A percentile compares a stretch with the other conserved stretches of the same genome.
phyloP scores from a whole-genome alignment of 2,888 invertebrate genomes.

The Erebia epiphron region DNA sequence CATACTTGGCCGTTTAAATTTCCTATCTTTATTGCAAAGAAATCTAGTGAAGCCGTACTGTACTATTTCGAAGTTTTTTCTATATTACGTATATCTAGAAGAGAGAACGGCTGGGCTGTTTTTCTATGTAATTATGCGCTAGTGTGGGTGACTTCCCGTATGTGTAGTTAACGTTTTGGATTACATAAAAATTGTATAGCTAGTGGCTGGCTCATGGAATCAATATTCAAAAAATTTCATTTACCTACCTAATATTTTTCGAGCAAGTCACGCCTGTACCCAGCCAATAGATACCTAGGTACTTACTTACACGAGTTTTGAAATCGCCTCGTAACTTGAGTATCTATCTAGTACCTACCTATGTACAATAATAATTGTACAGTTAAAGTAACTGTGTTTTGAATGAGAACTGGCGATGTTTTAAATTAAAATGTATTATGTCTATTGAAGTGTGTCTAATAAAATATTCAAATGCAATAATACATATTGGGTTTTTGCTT shows the following conservation, averaged over 20 bases:
- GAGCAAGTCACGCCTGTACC: slow-evolving; percentile 50
- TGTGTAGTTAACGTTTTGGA: slow-evolving; percentile 68
- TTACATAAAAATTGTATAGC: slow-evolving; percentile 74
- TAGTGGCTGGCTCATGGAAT: slow-evolving; percentile 63
- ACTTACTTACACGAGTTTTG: slow-evolving; percentile 32
- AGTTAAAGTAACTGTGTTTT: slow-evolving; percentile 35
- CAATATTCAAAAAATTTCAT: slow-evolving; percentile 75
- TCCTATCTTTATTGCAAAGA: slow-evolving; percentile 56
- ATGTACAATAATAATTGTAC: slow-evolving; percentile 25
- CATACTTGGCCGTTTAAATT: slow-evolving; percentile 62
- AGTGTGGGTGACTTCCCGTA: slow-evolving; percentile 75
- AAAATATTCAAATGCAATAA: slow-evolving; percentile 26
- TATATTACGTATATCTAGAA: slow-evolving; percentile 66
- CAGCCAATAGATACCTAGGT: slow-evolving; percentile 25
- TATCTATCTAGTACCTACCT: background rate
- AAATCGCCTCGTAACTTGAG: slow-evolving; percentile 35
- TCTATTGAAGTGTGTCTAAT: slow-evolving; percentile 24
- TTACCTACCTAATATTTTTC: slow-evolving; percentile 69
- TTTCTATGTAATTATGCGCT: slow-evolving; percentile 71
- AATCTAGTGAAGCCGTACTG: slow-evolving; percentile 69
- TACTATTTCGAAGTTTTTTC: slow-evolving; percentile 79
- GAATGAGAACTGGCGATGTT: slow-evolving; percentile 38
- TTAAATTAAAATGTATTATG: slow-evolving; percentile 16
- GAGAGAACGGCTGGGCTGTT: slow-evolving; percentile 76
- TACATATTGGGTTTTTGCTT: slow-evolving; percentile 24